Percentiles rank a stretch among this genome's conserved stretches.
Conservation (phyloP, 2,797 vertebrate species). For the Trachops cirrhosus region DNA sequence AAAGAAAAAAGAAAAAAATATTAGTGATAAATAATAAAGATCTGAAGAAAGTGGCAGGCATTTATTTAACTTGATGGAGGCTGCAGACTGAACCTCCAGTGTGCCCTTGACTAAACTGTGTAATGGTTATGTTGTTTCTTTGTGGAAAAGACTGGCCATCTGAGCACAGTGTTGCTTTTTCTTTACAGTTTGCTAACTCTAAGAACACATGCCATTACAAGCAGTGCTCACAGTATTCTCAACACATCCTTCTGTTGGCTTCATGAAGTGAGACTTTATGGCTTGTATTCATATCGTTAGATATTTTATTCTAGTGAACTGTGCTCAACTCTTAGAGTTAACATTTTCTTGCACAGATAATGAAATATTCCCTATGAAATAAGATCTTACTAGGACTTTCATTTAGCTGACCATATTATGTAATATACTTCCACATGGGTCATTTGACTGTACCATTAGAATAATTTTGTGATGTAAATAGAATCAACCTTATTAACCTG, state of each 20-base stretch:
- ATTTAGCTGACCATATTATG: not conserved
- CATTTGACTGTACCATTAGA: not conserved
- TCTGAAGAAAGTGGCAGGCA: not conserved
- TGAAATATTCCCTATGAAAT: not conserved
- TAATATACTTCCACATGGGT: not conserved
- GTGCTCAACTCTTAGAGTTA: not conserved
- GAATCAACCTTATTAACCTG: not conserved
- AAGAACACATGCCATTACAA: accelerated
- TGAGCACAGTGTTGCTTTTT: not conserved
- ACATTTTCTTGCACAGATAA: not conserved
- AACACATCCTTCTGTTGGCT: not conserved
- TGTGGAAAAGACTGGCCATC: not conserved
- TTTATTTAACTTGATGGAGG: not conserved
- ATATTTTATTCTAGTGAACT: not conserved
- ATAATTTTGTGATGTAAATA: not conserved
- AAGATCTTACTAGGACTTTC: not conserved
- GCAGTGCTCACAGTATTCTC: accelerated
- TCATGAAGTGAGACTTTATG: not conserved
- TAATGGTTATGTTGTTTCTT: not conserved
- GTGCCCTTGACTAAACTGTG: accelerated
- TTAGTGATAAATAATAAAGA: not conserved
- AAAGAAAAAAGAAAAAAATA: no score
- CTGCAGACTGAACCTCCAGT: accelerated
- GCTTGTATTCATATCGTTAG: not conserved
- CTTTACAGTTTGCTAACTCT: not conserved